Percentiles rank a stretch among this genome's conserved stretches.
Evolutionary conservation across 37 sponge, comb jelly and placozoan species (phyloP).

Genomic region (Bolinopsis microptera): DNA sequence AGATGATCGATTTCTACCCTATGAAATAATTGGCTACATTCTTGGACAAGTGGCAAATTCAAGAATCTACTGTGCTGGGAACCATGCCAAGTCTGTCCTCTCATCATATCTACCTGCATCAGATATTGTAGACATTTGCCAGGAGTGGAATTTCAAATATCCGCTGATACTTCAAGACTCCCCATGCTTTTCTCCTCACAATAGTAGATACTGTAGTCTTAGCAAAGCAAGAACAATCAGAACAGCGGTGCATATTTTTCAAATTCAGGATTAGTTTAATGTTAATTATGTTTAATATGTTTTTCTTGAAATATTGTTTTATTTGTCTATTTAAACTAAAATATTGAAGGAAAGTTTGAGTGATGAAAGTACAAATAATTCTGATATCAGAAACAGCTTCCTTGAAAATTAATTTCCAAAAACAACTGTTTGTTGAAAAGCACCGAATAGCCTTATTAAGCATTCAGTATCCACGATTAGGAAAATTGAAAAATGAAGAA

Average conservation of each 20-base stretch:
- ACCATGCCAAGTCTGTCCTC: background rate
- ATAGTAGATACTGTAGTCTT: background rate
- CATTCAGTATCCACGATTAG: too few species aligned
- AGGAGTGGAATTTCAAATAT: background rate
- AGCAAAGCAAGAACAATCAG: background rate
- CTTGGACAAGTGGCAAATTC: background rate
- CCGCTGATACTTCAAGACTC: background rate
- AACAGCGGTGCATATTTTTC: background rate
- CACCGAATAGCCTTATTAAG: too few species aligned
- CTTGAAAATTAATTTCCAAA: too few species aligned
- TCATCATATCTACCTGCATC: background rate
- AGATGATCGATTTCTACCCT: background rate
- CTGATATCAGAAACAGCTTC: too few species aligned
- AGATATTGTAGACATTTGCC: too few species aligned
- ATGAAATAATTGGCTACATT: background rate
- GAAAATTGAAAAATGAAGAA: too few species aligned
- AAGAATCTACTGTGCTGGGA: background rate
- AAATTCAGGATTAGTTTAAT: background rate
- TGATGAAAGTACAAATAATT: too few species aligned
- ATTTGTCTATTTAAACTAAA: background rate
- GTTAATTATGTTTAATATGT: background rate
- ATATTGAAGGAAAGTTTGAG: background rate
- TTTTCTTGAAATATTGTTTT: background rate
- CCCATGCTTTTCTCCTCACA: background rate
- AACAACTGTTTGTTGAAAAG: too few species aligned